phyloP scores from a whole-genome alignment of 2,113 vertebrate species.

The Pachycephala philippinensis region DNA sequence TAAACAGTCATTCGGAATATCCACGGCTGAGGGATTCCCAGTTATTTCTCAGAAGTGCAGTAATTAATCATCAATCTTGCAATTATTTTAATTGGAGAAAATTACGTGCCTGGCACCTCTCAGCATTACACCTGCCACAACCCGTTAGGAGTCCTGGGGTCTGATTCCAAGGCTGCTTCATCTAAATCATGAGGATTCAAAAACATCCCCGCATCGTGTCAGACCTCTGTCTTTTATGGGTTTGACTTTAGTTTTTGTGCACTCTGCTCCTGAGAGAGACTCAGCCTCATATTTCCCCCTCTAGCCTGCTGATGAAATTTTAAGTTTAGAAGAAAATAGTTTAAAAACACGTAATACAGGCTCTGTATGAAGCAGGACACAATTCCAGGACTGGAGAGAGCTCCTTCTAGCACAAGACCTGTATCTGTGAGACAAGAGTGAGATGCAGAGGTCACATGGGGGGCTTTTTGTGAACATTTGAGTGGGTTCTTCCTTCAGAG shows the following conservation, averaged over 20 bases:
- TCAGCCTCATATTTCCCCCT: neutral
- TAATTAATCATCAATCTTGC: conserved; percentile 3
- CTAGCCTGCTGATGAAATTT: neutral
- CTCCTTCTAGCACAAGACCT: neutral
- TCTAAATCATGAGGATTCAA: neutral
- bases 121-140: neutral
- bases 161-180: neutral
- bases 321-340: neutral
- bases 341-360: neutral
- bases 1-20: neutral
- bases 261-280: neutral
- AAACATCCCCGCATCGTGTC: neutral
- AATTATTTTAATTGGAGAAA: conserved; percentile 49
- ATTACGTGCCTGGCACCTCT: neutral
- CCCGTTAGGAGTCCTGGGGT: neutral
- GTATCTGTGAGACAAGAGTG: neutral
- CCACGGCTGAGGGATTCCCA: neutral
- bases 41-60: neutral
- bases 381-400: neutral
- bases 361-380: neutral
- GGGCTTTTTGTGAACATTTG: neutral
- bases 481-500: neutral
- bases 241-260: neutral
- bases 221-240: neutral
- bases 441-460: neutral